Conservation (phyloP, 2,888 invertebrate species). For the Metallyticus violacea region DNA sequence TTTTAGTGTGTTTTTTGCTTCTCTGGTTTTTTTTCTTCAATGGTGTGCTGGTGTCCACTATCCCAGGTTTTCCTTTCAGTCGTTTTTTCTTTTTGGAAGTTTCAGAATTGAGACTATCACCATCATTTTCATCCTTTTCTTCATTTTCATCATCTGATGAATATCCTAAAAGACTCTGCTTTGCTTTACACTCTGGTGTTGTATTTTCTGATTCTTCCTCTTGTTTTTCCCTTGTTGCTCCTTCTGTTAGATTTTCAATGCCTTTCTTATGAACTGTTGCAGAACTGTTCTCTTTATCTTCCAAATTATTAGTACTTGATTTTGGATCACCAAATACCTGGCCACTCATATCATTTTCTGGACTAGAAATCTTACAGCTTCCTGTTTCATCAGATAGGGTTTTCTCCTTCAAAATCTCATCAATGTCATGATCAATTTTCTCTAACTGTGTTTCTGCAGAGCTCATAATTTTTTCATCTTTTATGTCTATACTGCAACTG, state of each 20-base stretch:
- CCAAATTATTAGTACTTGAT: background rate
- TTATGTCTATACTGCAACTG: background rate
- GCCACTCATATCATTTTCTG: background rate
- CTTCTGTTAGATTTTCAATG: background rate
- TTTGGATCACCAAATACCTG: background rate
- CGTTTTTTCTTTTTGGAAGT: background rate
- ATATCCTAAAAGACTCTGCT: background rate
- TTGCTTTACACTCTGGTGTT: background rate
- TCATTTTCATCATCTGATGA: constrained; percentile 1
- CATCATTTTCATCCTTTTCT: background rate
- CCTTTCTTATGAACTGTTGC: background rate
- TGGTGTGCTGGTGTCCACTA: background rate
- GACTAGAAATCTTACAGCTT: background rate
- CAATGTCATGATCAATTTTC: background rate
- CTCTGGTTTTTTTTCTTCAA: background rate
- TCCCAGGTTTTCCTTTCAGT: background rate
- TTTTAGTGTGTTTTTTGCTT: background rate
- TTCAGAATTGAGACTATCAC: background rate
- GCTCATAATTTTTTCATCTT: background rate
- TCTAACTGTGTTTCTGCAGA: background rate
- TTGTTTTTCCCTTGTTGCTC: background rate
- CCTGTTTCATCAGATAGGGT: background rate
- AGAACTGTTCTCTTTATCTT: background rate
- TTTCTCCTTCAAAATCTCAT: background rate
- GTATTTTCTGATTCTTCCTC: background rate